A percentile compares a stretch with the other conserved stretches of the same genome.
These are phyloP conservation scores for Tachypleus tridentatus DNA, from an alignment of 1,140 invertebrate species.

Conservation along the genomic window DNA sequence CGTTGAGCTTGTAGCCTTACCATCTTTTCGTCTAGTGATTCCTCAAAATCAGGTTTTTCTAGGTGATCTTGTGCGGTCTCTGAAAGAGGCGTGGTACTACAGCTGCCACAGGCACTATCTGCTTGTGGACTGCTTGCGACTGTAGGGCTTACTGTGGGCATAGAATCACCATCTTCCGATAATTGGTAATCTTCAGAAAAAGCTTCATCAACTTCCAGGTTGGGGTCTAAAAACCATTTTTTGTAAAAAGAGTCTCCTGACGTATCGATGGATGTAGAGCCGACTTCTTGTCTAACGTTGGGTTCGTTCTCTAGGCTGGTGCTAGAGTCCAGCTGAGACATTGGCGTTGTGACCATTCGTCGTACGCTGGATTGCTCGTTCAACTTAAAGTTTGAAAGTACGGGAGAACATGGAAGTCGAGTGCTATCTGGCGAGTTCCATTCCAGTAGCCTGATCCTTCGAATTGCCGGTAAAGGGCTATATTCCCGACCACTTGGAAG, in stretches of 20 bases:
- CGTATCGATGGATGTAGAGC: neutral
- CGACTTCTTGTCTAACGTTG: neutral
- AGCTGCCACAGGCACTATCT: constrained; percentile 1
- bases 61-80: neutral
- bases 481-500: no score
- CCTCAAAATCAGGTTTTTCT: neutral
- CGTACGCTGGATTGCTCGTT: no score
- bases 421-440: no score
- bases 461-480: no score
- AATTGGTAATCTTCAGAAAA: neutral
- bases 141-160: neutral
- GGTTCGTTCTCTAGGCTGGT: neutral
- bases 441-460: no score
- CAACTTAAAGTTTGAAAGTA: no score
- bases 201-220: neutral
- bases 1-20: neutral
- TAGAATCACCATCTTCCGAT: neutral
- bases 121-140: neutral
- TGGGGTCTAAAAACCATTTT: neutral
- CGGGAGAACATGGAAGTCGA: no score
- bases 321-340: no score
- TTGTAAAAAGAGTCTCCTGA: neutral
- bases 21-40: neutral
- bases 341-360: no score
- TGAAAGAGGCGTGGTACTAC: neutral